These are phyloP conservation scores for Cryptophagus acutangulus DNA, from an alignment of 2,888 invertebrate species.

Conservation along the genomic window DNA sequence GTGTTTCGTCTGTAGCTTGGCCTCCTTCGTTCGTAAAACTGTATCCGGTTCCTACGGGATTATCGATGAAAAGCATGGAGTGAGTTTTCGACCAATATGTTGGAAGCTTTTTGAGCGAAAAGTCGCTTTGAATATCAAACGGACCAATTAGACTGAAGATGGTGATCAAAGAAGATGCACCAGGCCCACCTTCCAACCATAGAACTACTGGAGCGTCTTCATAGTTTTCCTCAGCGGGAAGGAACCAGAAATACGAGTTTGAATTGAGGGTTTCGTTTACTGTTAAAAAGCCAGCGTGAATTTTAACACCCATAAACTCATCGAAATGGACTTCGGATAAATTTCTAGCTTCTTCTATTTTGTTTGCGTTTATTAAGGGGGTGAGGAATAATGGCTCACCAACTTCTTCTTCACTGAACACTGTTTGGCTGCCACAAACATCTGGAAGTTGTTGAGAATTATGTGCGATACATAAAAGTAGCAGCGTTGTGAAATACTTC, in stretches of 20 bases:
- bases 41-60: slow-evolving; percentile 81
- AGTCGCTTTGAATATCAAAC: slow-evolving; percentile 50
- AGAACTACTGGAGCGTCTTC: slow-evolving; percentile 66
- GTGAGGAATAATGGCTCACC: slow-evolving; percentile 70
- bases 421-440: too few relatives aligned
- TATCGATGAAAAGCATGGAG: slow-evolving; percentile 84
- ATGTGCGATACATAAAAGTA: too few relatives aligned
- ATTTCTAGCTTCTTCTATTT: slow-evolving; percentile 62
- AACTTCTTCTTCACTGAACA: too few relatives aligned
- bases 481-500: too few relatives aligned
- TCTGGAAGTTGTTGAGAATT: too few relatives aligned
- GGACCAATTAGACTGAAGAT: slow-evolving; percentile 77
- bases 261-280: slow-evolving; percentile 71
- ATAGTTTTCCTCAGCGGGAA: too few relatives aligned
- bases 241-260: slow-evolving; percentile 90
- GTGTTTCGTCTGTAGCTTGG: slow-evolving; percentile 72
- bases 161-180: slow-evolving; percentile 73
- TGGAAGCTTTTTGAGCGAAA: slow-evolving; percentile 54
- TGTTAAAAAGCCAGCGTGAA: slow-evolving; percentile 80
- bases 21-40: slow-evolving; percentile 83
- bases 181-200: slow-evolving; percentile 86
- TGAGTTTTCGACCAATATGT: slow-evolving; percentile 77
- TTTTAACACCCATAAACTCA: slow-evolving; percentile 56
- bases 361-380: slow-evolving; percentile 68
- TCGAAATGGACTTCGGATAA: slow-evolving; percentile 60